A percentile compares a stretch with the other conserved stretches of the same genome.
These are phyloP conservation scores for Magallana gigas DNA, from an alignment of 1,140 invertebrate species.

Conservation along the genomic window DNA sequence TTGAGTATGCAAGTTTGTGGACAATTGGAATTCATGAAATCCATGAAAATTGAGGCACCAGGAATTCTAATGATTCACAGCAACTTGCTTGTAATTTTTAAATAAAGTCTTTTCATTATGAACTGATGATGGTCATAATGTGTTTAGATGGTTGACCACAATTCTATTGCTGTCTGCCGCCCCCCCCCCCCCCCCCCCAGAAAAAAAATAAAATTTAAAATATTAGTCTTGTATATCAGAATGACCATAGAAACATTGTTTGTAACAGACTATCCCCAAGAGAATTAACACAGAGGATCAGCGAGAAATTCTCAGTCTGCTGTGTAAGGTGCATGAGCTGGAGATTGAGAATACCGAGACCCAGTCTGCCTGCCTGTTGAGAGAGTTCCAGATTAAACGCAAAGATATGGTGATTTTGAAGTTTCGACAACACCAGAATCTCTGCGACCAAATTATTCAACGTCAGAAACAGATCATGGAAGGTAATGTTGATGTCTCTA, in stretches of 20 bases:
- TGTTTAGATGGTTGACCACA: too few relatives aligned
- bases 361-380: slow-evolving; percentile 90
- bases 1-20: too few relatives aligned
- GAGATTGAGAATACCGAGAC: slow-evolving; percentile 95
- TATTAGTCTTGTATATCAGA: too few relatives aligned
- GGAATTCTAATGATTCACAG: too few relatives aligned
- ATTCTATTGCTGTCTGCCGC: too few relatives aligned
- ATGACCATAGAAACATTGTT: not conserved
- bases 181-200: too few relatives aligned
- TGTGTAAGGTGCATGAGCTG: slow-evolving; percentile 92
- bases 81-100: too few relatives aligned
- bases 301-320: slow-evolving; percentile 89
- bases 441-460: slow-evolving; percentile 95
- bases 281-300: slow-evolving; percentile 92
- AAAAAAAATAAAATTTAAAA: too few relatives aligned
- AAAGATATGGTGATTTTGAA: slow-evolving; percentile 90
- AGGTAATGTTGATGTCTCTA: slow-evolving; percentile 80
- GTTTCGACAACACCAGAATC: slow-evolving; percentile 89
- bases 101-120: too few relatives aligned
- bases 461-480: slow-evolving; percentile 92
- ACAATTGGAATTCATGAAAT: too few relatives aligned
- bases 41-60: too few relatives aligned
- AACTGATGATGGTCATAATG: too few relatives aligned
- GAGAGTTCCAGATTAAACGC: slow-evolving; percentile 90
- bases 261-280: slow-evolving; percentile 87